phyloP scores from a whole-genome alignment of 2,113 vertebrate genomes.

The Poecilia latipinna region DNA sequence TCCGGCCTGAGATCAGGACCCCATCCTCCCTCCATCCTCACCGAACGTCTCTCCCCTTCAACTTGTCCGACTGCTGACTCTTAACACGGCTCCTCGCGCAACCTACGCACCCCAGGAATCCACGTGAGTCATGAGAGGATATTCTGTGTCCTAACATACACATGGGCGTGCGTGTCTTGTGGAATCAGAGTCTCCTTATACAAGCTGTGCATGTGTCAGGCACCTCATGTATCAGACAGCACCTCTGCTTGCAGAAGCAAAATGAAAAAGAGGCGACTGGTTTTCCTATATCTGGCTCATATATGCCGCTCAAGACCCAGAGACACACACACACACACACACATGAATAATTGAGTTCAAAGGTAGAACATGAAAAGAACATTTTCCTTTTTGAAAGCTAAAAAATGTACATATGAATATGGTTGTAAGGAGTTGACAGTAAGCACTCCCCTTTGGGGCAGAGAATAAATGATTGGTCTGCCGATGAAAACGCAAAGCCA shows the following conservation, averaged over 20 bases:
- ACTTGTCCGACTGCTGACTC: slow-evolving; percentile 40
- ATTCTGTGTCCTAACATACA: slow-evolving; percentile 24
- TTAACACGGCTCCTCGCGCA: slow-evolving; percentile 43
- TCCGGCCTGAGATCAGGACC: slow-evolving; percentile 27
- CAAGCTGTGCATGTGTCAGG: slow-evolving; percentile 38
- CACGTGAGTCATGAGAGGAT: slow-evolving; percentile 39
- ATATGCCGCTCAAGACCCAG: slow-evolving; percentile 2
- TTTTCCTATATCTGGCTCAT: slow-evolving; percentile 43
- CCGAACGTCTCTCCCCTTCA: neutral
- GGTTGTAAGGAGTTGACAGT: slow-evolving; percentile 38
- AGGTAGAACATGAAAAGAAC: slow-evolving; percentile 32
- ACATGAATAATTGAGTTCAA: slow-evolving; percentile 25
- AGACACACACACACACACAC: slow-evolving; percentile 5
- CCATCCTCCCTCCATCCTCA: slow-evolving; percentile 24
- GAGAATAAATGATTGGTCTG: slow-evolving; percentile 29
- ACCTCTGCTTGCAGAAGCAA: slow-evolving; percentile 55
- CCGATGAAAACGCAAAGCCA: slow-evolving; percentile 15
- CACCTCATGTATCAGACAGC: slow-evolving; percentile 66
- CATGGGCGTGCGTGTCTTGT: slow-evolving; percentile 5
- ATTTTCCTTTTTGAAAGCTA: slow-evolving; percentile 40
- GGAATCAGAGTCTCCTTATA: slow-evolving; percentile 42
- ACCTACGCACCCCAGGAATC: slow-evolving; percentile 54
- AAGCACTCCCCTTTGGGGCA: slow-evolving; percentile 24
- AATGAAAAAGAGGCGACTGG: slow-evolving; percentile 53
- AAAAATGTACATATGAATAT: slow-evolving; percentile 23